Evolutionary conservation across 2,113 vertebrate species (phyloP).

Genomic region (Lasiurus borealis): DNA sequence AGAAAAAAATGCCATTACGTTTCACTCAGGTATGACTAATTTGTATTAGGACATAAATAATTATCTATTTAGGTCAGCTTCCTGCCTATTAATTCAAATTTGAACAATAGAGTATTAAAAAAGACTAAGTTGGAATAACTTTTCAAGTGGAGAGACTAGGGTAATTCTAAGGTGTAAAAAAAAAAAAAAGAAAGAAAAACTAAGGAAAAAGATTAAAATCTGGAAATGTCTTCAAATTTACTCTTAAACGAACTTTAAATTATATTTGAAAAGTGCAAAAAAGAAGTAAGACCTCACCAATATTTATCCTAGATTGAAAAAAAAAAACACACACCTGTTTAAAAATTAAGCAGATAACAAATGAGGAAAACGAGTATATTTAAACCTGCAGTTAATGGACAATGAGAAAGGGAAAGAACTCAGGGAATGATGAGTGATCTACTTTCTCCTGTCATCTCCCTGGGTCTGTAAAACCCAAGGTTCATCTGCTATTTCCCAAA

Average conservation of each 20-base stretch:
- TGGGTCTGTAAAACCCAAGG: neutral
- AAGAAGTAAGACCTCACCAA: neutral
- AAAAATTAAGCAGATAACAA: neutral
- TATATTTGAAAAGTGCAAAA: neutral
- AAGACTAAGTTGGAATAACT: neutral
- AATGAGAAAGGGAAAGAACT: neutral
- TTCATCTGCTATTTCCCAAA: neutral
- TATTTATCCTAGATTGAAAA: neutral
- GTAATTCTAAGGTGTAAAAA: neutral
- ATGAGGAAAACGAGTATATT: neutral
- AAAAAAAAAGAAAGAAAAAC: neutral
- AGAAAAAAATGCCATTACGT: neutral
- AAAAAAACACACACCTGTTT: neutral
- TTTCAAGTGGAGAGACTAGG: neutral
- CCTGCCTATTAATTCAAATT: neutral
- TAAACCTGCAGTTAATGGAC: neutral
- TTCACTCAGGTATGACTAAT: neutral
- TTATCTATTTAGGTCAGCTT: neutral
- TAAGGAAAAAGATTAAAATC: neutral
- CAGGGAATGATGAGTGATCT: neutral
- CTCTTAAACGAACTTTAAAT: slow-evolving; percentile 13
- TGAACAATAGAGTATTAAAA: neutral
- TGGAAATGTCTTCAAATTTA: neutral
- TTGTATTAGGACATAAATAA: neutral
- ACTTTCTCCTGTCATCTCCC: neutral